Evolutionary conservation across 2,797 vertebrate genomes (phyloP).

Genomic region (Mus caroli): DNA sequence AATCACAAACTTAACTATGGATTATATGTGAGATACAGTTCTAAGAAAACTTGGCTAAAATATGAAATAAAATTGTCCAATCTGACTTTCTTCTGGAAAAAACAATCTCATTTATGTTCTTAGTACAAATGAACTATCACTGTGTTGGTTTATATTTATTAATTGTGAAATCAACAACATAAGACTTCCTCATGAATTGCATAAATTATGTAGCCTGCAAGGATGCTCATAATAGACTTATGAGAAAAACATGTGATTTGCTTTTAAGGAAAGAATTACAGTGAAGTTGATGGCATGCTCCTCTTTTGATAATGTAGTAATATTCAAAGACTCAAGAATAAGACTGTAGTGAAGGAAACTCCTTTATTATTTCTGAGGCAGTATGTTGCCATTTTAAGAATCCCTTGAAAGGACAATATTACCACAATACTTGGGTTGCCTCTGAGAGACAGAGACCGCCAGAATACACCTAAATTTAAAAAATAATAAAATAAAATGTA

Average conservation of each 20-base stretch:
- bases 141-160: not conserved
- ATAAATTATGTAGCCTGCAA: not conserved
- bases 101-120: not conserved
- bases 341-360: not conserved
- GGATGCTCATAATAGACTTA: not conserved
- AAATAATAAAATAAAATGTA: not conserved
- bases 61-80: not conserved
- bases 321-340: not conserved
- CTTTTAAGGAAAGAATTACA: not conserved
- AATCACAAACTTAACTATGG: not conserved
- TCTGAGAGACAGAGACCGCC: not conserved
- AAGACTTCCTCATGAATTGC: not conserved
- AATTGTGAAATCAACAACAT: not conserved
- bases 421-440: not conserved
- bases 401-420: not conserved
- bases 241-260: not conserved
- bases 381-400: too few relatives aligned
- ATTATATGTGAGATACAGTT: not conserved
- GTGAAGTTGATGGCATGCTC: fast-evolving
- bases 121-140: not conserved
- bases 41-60: not conserved
- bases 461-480: not conserved
- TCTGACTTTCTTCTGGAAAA: not conserved
- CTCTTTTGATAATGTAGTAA: not conserved
- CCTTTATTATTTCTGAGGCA: not conserved